Evolutionary conservation across 1,140 invertebrate species (phyloP), one percentile per base, ranked within the genome.

Genomic region (Aphaenogaster floridana): DNA sequence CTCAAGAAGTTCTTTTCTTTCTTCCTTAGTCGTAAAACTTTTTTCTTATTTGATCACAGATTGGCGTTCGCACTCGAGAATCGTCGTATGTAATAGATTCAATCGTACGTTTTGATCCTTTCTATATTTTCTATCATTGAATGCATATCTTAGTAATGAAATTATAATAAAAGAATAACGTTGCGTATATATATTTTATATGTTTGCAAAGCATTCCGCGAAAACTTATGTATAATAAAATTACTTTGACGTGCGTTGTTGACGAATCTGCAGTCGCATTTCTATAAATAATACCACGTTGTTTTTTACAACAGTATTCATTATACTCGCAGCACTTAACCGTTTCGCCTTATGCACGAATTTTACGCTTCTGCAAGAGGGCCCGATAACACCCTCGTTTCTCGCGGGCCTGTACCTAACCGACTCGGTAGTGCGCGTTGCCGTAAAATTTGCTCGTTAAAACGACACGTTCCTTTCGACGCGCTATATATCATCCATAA

Each of bases 401-500:
- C 69, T 48, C 28, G 68, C 39, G 68, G 28, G 39, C 36, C 36
- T 11, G 34, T 17, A 72, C 28, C n/a, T n/a, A n/a, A 21, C 36
- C 39, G 68, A 34, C 79, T 85, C 59, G 59, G 83, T 77, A 86
- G 83, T 86, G 83, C 74, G 50, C 59, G 28, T 66, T 79, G 48
- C 83, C 83, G 76, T 86, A 86, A 86, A 86, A 86, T 86, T 13
- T 68, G 74, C 83, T 86, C 83, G 83, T 86, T 86, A 86, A 79
- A 79, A 86, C 83, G 83, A 77, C 72, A 57, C 83, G 72, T 79
- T 79, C 45, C 83, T 66, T 86, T 86, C 83, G 83, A 57, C 72
- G 83, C 74, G 74, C 74, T 86, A 86, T 86, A 86, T 86, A 79
- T 86, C 83, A 86, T 79, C 74, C 78, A 84, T 84, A 87, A 87